Conservation (phyloP, 2,888 invertebrate genomes). For the Diarsia dahlii region DNA sequence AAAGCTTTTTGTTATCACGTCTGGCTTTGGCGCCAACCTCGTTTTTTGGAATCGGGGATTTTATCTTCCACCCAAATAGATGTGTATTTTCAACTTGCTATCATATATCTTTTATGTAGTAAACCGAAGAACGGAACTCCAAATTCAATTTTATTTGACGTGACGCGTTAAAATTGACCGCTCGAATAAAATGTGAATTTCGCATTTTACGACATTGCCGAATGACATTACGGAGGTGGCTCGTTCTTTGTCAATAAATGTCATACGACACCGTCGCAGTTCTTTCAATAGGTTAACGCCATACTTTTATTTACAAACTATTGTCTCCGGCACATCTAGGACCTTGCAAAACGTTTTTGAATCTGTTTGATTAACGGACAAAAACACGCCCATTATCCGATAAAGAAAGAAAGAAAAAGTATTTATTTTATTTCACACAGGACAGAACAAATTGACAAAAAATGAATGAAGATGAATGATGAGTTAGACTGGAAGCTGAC, state of each 20-base stretch:
- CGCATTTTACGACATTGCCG: conserved; percentile 14
- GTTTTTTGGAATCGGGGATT: background rate
- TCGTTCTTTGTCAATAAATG: conserved; percentile 9
- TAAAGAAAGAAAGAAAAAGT: too few species aligned
- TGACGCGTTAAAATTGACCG: conserved; percentile 13
- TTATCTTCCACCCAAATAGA: background rate
- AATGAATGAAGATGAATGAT: too few species aligned
- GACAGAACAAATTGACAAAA: too few species aligned
- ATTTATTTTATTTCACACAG: too few species aligned
- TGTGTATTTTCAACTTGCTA: background rate
- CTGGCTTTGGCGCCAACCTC: background rate
- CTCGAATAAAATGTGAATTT: conserved; percentile 16
- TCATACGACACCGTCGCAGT: background rate
- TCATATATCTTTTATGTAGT: background rate
- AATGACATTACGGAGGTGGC: background rate
- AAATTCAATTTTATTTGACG: conserved; percentile 20
- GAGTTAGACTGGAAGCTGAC: background rate
- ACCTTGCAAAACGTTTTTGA: background rate
- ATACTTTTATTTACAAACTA: background rate
- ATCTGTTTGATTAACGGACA: background rate
- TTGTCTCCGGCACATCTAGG: background rate
- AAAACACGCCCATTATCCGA: background rate
- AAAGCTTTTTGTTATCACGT: conserved; percentile 15
- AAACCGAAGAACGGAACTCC: background rate
- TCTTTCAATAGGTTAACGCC: too few species aligned